Evolutionary conservation across 2,888 invertebrate genomes (phyloP), one percentile per base, ranked within the genome.

Genomic region (Sacculina carcini): DNA sequence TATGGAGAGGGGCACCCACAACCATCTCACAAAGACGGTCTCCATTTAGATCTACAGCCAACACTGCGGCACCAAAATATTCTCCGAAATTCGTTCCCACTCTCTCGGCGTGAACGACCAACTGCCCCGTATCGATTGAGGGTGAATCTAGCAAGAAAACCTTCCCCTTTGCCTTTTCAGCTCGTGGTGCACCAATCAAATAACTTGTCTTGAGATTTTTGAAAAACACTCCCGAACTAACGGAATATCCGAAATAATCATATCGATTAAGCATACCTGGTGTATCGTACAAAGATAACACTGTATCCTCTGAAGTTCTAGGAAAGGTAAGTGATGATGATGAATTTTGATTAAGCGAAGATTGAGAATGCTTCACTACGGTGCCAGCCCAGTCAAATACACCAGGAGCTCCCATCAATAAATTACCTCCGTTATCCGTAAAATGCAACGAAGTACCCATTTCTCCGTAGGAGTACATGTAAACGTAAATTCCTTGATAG

Each of bases 41-140:
- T 3, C 66, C 67, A 60, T 76, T 75, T 9, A 78, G 60, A 62
- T 78, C 76, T 40, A 72, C 71, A 3, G 72, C 70, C 19, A 73
- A 62, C 12, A 78, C 58, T 2, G 73, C 62, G 28, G 72, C 70
- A 1, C 78, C 78, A 59, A 76, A 78, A 61, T 75, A 77, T 59
- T 75, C 74, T 0, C 77, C 77, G 53, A 72, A 63, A 56, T 72
- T 69, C 12, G 62, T 58, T 1, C 74, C 73, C 23, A 58, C 57
- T 1, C 71, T 55, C 52, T 64, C 66, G 0, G 42, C 12, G 31
- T 28, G 32, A 23, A 53, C 46, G n/a, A 51, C 51, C 42, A n/a
- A 29, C 14, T 48, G 19, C 40, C 51, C 48, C 3, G 44, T 29
- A 14, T 36, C 60, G 0, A 53, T 51, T 44, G 66, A 67, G 0